A percentile compares a stretch with the other conserved stretches of the same genome.
Conservation (phyloP, 2,888 invertebrate genomes). For the Hedya salicella region DNA sequence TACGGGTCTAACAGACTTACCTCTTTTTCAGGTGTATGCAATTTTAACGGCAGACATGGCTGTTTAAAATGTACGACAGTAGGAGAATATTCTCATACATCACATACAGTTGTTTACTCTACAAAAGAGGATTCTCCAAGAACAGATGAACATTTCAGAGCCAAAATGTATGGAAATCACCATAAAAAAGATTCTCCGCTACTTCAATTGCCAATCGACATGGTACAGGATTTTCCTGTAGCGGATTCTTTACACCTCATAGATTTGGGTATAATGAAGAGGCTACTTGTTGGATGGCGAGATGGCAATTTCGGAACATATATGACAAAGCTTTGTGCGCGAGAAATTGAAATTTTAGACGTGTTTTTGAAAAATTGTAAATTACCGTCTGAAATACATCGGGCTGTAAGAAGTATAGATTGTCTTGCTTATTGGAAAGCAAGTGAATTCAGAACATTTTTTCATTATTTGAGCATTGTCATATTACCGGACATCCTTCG, state of each 20-base stretch:
- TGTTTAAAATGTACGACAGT: conserved; percentile 47
- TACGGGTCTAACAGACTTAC: neutral
- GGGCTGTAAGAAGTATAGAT: conserved; percentile 45
- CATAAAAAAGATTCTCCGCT: conserved; percentile 36
- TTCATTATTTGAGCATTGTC: conserved; percentile 46
- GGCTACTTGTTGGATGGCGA: conserved; percentile 12
- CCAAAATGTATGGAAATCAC: conserved; percentile 2
- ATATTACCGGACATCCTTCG: conserved; percentile 39
- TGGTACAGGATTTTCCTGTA: conserved; percentile 28
- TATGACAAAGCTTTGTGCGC: conserved; percentile 37
- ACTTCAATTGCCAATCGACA: conserved; percentile 30
- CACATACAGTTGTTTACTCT: conserved; percentile 45
- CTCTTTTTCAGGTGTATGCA: conserved; percentile 44
- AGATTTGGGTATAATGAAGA: conserved; percentile 47
- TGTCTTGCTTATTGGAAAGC: conserved; percentile 48
- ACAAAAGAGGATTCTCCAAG: neutral
- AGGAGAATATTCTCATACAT: conserved; percentile 46
- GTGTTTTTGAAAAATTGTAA: conserved; percentile 42
- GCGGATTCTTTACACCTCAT: conserved; percentile 32
- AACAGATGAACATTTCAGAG: conserved; percentile 40
- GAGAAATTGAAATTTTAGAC: conserved; percentile 43
- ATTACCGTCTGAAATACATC: conserved; percentile 48
- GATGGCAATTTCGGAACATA: conserved; percentile 13
- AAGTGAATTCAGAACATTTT: conserved; percentile 47
- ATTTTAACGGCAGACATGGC: conserved; percentile 47